Evolutionary conservation across 2,888 invertebrate species (phyloP).

Genomic region (Phymatocera aterrima): DNA sequence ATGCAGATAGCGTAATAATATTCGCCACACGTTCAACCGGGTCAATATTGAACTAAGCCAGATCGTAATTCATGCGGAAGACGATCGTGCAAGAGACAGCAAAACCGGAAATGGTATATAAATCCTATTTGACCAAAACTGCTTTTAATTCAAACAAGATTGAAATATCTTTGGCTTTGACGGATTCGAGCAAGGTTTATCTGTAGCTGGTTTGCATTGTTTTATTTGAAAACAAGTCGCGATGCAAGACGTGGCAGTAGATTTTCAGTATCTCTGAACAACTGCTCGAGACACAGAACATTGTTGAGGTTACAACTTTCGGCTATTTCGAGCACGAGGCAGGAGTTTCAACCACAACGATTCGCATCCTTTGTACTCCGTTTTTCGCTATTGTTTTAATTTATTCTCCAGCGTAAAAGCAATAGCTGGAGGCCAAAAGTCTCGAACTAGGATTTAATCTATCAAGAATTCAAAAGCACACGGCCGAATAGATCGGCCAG

Average conservation of each 20-base stretch:
- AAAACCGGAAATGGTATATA: conserved; percentile 34
- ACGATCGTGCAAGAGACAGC: conserved; percentile 30
- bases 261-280: neutral
- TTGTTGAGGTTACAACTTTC: neutral
- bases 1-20: conserved; percentile 71
- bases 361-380: neutral
- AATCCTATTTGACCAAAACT: conserved; percentile 23
- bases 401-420: neutral
- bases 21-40: conserved; percentile 71
- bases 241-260: neutral
- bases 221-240: neutral
- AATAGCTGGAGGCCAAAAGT: neutral
- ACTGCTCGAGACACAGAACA: neutral
- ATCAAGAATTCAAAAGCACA: neutral
- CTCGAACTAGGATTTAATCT: neutral
- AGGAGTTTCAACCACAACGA: neutral
- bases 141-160: neutral
- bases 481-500: neutral
- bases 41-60: conserved; percentile 71
- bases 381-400: neutral
- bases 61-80: conserved; percentile 63
- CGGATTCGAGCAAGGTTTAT: neutral
- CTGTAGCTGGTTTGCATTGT: neutral
- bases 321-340: neutral
- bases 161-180: neutral